Conservation (phyloP, 2,797 vertebrate species). For the Crax fasciolata region DNA sequence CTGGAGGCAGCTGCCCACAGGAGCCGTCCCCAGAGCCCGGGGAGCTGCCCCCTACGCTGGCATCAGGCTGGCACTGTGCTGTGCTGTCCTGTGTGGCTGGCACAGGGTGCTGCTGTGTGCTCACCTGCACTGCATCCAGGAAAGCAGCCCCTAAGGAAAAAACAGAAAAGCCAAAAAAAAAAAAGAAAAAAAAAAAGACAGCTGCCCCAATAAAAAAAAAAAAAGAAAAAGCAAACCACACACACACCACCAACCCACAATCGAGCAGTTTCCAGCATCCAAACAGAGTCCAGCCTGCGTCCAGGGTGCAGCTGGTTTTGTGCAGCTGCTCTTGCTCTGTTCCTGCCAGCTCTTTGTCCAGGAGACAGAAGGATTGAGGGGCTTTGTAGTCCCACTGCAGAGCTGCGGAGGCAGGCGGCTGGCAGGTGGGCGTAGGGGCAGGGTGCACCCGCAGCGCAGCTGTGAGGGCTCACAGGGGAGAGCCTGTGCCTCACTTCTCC, state of each 20-base stretch:
- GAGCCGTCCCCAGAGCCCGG: not conserved
- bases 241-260: no score
- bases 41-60: not conserved
- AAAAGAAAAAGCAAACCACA: no score
- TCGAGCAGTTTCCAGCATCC: not conserved
- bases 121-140: rapidly evolving
- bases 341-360: not conserved
- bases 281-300: not conserved
- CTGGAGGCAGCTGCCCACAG: not conserved
- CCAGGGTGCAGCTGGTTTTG: rapidly evolving
- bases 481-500: rapidly evolving
- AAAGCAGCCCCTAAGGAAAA: no score
- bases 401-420: no score
- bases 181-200: no score
- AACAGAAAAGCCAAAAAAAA: not conserved
- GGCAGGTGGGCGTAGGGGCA: rapidly evolving
- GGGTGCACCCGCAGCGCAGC: not conserved
- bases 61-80: no score
- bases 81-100: not conserved
- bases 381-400: rapidly evolving
- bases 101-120: not conserved
- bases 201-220: no score
- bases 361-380: no score
- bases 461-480: rapidly evolving
- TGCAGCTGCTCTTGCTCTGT: not conserved